phyloP scores from a whole-genome alignment of 2,888 invertebrate genomes.

The Liodrosophila aerea region DNA sequence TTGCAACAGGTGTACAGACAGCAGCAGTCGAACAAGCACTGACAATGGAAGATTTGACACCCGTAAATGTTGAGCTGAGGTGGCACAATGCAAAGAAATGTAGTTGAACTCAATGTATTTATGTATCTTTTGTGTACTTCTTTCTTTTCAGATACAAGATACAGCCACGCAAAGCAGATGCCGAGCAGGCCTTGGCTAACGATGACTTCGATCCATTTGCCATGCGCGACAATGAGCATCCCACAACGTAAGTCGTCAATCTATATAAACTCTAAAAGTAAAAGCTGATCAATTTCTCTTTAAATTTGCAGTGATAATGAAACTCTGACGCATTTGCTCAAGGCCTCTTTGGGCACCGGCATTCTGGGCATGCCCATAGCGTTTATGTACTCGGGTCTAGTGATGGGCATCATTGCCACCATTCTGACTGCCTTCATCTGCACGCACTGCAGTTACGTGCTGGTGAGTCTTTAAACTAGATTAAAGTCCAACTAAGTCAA shows the following conservation, averaged over 20 bases:
- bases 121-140: background rate
- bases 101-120: background rate
- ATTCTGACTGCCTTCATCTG: constrained; percentile 93
- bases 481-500: background rate
- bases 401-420: constrained; percentile 92
- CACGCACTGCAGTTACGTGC: constrained; percentile 96
- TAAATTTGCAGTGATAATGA: constrained; percentile 89
- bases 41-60: constrained; percentile 41
- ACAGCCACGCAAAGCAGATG: constrained; percentile 83
- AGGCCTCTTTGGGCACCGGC: constrained; percentile 97
- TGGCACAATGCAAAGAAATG: constrained; percentile 22
- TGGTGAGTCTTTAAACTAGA: constrained; percentile 85
- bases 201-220: constrained; percentile 89
- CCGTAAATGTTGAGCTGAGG: constrained; percentile 60
- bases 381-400: constrained; percentile 92
- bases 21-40: constrained; percentile 18
- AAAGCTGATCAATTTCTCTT: constrained; percentile 1
- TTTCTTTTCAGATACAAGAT: constrained; percentile 77
- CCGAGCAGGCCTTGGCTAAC: constrained; percentile 84
- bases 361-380: constrained; percentile 97
- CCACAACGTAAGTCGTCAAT: constrained; percentile 89
- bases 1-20: constrained; percentile 30
- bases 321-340: constrained; percentile 95
- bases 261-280: background rate
- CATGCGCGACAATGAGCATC: constrained; percentile 88